A percentile compares a stretch with the other conserved stretches of the same genome.
Evolutionary conservation across 1,140 invertebrate genomes (phyloP).

Genomic region (Lordiphosa stackelbergi): DNA sequence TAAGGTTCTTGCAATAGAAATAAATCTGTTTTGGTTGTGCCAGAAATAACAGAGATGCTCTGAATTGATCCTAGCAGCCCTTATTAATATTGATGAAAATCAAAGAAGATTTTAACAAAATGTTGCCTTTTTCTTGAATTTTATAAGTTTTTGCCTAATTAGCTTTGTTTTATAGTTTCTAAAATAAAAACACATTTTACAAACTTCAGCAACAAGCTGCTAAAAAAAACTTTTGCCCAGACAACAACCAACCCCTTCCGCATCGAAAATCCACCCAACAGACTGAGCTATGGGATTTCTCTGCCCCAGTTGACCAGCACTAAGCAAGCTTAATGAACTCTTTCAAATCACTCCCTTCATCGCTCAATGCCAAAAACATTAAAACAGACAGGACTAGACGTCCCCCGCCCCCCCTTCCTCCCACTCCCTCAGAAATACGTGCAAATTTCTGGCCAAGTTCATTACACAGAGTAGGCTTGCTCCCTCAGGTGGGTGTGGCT

Average conservation of each 20-base stretch:
- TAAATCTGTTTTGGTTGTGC: no score
- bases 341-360: constrained; percentile 64
- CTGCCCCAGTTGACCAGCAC: constrained; percentile 29
- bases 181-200: constrained; percentile 11
- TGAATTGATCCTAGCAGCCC: no score
- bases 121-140: no score
- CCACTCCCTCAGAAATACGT: constrained; percentile 24
- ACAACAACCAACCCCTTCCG: not conserved
- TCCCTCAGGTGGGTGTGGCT: constrained; percentile 43
- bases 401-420: constrained; percentile 12
- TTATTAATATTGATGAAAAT: no score
- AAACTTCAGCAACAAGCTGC: constrained; percentile 12
- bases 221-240: not conserved
- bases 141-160: constrained; percentile 4
- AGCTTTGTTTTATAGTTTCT: not conserved
- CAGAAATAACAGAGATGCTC: no score
- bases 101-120: no score
- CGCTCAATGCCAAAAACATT: constrained; percentile 69
- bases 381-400: constrained; percentile 54
- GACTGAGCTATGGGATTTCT: not conserved
- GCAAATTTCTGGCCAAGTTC: constrained; percentile 43
- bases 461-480: constrained; percentile 29
- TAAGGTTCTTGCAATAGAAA: no score
- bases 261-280: not conserved
- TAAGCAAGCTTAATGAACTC: constrained; percentile 69